These are phyloP conservation scores for Agapostemon virescens DNA, from an alignment of 2,888 invertebrate genomes.

Conservation along the genomic window DNA sequence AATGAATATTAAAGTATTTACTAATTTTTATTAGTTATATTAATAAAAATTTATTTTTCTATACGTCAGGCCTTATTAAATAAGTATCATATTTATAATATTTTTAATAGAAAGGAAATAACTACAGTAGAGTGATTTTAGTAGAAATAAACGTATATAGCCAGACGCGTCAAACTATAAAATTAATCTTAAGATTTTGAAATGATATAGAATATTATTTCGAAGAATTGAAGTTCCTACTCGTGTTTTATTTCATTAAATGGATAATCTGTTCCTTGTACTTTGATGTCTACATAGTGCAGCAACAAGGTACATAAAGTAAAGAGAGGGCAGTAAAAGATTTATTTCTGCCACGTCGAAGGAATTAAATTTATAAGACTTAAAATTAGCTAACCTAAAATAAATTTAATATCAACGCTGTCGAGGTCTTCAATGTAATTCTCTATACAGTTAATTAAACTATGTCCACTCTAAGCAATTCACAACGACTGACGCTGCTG, in stretches of 20 bases:
- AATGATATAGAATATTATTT: background rate
- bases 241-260: background rate
- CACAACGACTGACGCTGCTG: slow-evolving; percentile 28
- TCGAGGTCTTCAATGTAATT: background rate
- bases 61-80: too few species aligned
- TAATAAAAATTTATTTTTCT: too few species aligned
- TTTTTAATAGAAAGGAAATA: background rate
- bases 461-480: slow-evolving; percentile 27
- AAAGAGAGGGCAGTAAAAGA: background rate
- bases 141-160: background rate
- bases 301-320: background rate
- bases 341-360: background rate
- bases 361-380: slow-evolving; percentile 1
- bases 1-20: too few species aligned
- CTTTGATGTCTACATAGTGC: background rate
- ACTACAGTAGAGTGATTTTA: background rate
- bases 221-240: background rate
- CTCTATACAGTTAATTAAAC: slow-evolving; percentile 29
- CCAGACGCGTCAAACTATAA: background rate
- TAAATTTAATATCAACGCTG: background rate
- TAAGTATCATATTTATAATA: too few species aligned
- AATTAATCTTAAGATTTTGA: background rate
- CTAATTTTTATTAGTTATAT: too few species aligned
- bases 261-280: background rate
- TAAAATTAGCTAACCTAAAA: background rate